Conservation (phyloP, 2,797 vertebrate genomes). For the Thripadectes ignobilis region DNA sequence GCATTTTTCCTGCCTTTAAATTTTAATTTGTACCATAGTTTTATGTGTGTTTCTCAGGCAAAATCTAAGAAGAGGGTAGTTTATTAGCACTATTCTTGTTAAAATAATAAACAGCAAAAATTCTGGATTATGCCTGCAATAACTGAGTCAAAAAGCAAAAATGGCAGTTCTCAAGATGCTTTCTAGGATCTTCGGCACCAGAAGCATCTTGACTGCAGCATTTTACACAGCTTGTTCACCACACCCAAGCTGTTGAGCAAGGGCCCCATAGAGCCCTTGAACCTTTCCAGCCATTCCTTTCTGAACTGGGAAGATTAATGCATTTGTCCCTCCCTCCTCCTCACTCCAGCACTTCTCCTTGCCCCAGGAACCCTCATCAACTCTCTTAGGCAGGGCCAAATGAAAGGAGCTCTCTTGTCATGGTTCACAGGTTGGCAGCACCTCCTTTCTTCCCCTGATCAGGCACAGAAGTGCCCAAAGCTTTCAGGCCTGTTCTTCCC, state of each 20-base stretch:
- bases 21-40: background rate
- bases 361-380: background rate
- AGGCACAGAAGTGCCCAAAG: background rate
- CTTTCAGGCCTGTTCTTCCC: background rate
- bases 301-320: background rate
- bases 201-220: background rate
- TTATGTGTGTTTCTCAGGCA: background rate
- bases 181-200: background rate
- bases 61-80: background rate
- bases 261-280: background rate
- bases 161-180: background rate
- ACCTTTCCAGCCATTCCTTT: background rate
- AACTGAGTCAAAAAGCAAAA: background rate
- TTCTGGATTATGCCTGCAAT: background rate
- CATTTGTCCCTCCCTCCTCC: background rate
- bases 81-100: background rate
- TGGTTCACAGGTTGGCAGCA: accelerated
- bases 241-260: background rate
- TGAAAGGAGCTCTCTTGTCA: background rate
- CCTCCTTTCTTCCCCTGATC: background rate
- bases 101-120: background rate
- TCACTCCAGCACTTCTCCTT: background rate
- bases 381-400: background rate
- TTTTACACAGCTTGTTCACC: background rate
- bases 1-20: background rate